Conservation (phyloP, 2,797 vertebrate genomes). For the Synanceia verrucosa region DNA sequence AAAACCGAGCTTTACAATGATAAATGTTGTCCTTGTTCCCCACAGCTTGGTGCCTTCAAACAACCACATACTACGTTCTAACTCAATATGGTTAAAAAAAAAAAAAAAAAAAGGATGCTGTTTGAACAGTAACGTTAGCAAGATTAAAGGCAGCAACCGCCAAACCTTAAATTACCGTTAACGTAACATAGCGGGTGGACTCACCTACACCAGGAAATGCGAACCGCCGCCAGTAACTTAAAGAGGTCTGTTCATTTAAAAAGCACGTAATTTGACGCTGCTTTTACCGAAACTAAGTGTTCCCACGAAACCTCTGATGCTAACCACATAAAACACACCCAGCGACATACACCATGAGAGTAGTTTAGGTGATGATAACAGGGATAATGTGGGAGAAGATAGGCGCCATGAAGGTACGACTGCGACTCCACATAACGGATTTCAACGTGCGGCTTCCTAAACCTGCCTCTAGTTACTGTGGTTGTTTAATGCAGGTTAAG, state of each 20-base stretch:
- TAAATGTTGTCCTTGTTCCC: not conserved
- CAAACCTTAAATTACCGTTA: slow-evolving; percentile 5
- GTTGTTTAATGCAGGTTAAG: not conserved
- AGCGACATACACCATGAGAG: slow-evolving; percentile 15
- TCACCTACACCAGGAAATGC: slow-evolving; percentile 56
- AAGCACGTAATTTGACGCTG: not conserved
- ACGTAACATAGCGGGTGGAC: slow-evolving; percentile 10
- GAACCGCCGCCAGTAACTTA: not conserved
- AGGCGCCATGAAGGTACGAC: slow-evolving; percentile 69
- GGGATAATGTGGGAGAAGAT: slow-evolving; percentile 58
- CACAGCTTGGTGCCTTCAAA: not conserved
- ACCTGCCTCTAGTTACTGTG: not conserved
- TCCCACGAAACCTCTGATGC: not conserved
- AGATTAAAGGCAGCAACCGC: not conserved
- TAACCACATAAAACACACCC: not conserved
- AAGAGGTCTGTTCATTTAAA: not conserved
- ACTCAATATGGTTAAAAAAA: too few species aligned
- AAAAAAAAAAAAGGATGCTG: too few species aligned
- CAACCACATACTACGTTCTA: not conserved
- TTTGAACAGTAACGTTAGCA: slow-evolving; percentile 22
- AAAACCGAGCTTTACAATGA: not conserved
- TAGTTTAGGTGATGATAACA: slow-evolving; percentile 58
- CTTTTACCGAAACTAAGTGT: not conserved
- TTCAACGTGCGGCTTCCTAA: not conserved
- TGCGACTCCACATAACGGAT: slow-evolving; percentile 23